A percentile compares a stretch with the other conserved stretches of the same genome.
Conservation (phyloP, 2,888 invertebrate genomes). For the Osedax fenrisi region DNA sequence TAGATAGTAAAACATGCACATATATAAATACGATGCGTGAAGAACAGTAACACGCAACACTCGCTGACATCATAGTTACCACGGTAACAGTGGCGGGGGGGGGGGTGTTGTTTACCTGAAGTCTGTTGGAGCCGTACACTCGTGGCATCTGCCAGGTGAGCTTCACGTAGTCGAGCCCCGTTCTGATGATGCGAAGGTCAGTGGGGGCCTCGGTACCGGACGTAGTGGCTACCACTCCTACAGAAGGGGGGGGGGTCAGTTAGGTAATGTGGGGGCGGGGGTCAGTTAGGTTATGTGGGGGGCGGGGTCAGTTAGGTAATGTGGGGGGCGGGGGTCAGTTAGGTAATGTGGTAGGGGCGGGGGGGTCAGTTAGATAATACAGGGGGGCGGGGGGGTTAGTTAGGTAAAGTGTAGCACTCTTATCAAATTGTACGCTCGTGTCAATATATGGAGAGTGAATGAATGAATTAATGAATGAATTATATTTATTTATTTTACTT, state of each 20-base stretch:
- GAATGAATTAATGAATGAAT: too few species aligned
- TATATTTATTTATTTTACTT: too few species aligned
- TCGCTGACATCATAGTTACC: too few species aligned
- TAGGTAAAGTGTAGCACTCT: neutral
- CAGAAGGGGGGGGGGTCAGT: slow-evolving; percentile 28
- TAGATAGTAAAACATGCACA: too few species aligned
- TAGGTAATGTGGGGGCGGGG: neutral
- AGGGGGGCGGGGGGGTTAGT: neutral
- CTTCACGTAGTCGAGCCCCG: slow-evolving; percentile 42
- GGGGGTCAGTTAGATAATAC: neutral
- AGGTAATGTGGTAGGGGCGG: neutral
- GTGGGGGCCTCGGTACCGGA: slow-evolving; percentile 48
- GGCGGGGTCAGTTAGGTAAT: neutral
- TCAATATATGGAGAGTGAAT: too few species aligned
- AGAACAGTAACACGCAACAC: too few species aligned
- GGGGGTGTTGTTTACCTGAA: slow-evolving; percentile 35
- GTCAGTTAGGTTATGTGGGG: neutral
- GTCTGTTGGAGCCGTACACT: slow-evolving; percentile 48
- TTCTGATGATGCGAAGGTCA: slow-evolving; percentile 38
- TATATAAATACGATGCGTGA: too few species aligned
- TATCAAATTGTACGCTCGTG: too few species aligned
- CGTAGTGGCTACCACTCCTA: slow-evolving; percentile 45
- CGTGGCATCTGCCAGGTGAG: slow-evolving; percentile 47
- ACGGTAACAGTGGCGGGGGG: too few species aligned
- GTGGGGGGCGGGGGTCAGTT: neutral